Evolutionary conservation across 2,888 invertebrate species (phyloP), one percentile per base, ranked within the genome.

Genomic region (Chouioia cunea): DNA sequence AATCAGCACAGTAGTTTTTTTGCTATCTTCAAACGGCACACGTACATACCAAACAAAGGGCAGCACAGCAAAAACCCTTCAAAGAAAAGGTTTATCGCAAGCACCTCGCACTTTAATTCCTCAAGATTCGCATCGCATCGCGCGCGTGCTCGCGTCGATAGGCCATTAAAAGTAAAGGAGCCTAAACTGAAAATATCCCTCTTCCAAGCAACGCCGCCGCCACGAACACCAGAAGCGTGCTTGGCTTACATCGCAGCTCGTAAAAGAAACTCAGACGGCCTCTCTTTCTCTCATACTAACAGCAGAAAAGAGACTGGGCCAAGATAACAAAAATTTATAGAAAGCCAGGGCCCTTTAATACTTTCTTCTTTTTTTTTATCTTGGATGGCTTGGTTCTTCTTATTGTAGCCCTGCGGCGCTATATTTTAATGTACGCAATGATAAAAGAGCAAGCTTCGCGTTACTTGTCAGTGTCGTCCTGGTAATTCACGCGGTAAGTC

Each of bases 391-490:
- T n/a, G n/a, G n/a, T 18, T 54, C 48, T n/a, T 54, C 47, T 14
- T 62, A 36, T 57, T 15, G 22, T 52, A 23, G 16, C 54, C 20
- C 23, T 16, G 50, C 27, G 65, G 53, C 62, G 48, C 63, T 65
- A 73, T 73, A 70, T 65, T 73, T 73, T 69, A 73, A 73, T 73
- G 73, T 53, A 68, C 53, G 63, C 69, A 65, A 65, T 75, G 75
- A 74, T 70, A 73, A 72, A 74, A 65, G 74, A 68, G 74, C 62
- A 50, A 65, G 73, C 72, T 66, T n/a, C 70, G 70, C 68, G 74
- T 74, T 72, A 73, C 74, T 74, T 73, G 73, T 74, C 73, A 74
- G 69, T 73, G 74, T 72, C 74, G 71, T 18, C 60, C 59, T 62
- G 56, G 65, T 65, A 74, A 74, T 74, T 74, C 71, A 65, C 68